Conservation (phyloP, 2,113 vertebrate species). For the Semicossyphus pulcher region DNA sequence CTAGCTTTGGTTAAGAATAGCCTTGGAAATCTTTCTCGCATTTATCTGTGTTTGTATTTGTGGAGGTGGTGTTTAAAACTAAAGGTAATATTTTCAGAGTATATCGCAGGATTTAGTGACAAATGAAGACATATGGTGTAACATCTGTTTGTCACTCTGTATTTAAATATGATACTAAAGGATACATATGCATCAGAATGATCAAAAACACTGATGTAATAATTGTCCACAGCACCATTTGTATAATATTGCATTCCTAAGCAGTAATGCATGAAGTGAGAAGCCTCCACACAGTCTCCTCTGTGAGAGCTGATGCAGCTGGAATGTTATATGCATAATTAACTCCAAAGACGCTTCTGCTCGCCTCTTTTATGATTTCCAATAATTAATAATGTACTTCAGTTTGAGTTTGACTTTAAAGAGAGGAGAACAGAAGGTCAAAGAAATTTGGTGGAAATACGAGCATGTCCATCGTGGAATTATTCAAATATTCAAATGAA, state of each 20-base stretch:
- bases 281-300: neutral
- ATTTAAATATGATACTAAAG: neutral
- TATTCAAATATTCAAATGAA: slow-evolving; percentile 47
- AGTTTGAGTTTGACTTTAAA: slow-evolving; percentile 33
- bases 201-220: neutral
- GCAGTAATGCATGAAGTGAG: neutral
- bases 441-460: slow-evolving; percentile 11
- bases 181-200: neutral
- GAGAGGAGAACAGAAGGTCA: slow-evolving; percentile 30
- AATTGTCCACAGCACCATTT: neutral
- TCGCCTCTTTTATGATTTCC: slow-evolving; percentile 28
- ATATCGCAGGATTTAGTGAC: neutral
- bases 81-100: too few relatives aligned
- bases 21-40: too few relatives aligned
- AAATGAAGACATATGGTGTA: neutral
- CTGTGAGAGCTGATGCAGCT: neutral
- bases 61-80: too few relatives aligned
- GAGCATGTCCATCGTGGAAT: slow-evolving; percentile 18
- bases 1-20: too few relatives aligned
- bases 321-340: slow-evolving; percentile 41
- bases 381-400: slow-evolving; percentile 38
- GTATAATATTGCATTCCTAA: neutral
- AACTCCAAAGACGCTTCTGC: slow-evolving; percentile 12
- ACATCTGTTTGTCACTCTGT: neutral
- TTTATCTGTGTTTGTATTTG: too few relatives aligned